Conservation (phyloP, 2,797 vertebrate genomes). For the Falco cherrug region DNA sequence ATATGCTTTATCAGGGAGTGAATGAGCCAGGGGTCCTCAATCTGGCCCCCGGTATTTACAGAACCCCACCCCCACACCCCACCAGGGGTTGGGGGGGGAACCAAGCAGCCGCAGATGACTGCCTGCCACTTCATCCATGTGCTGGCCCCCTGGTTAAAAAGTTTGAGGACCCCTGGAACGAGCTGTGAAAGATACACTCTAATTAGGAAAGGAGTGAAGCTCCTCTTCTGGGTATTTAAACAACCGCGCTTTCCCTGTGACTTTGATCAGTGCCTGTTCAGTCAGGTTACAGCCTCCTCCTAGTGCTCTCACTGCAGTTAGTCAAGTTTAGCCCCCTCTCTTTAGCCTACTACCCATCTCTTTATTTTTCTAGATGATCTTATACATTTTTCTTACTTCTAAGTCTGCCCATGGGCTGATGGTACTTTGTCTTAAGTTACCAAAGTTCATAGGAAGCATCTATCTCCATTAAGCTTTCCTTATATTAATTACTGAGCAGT, state of each 20-base stretch:
- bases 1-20: not conserved
- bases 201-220: not conserved
- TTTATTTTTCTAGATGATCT: not conserved
- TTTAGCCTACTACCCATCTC: not conserved
- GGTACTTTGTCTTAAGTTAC: not conserved
- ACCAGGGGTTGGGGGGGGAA: too few species aligned
- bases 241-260: not conserved
- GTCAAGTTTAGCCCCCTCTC: not conserved
- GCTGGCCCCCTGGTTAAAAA: too few species aligned
- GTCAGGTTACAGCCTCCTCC: not conserved
- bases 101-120: too few species aligned
- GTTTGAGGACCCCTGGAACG: not conserved
- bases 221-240: not conserved
- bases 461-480: not conserved
- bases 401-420: not conserved
- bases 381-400: not conserved
- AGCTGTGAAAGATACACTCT: not conserved
- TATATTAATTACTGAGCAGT: not conserved
- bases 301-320: not conserved
- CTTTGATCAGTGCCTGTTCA: slow-evolving; percentile 17
- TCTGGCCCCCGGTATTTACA: too few species aligned
- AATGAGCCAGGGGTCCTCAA: too few species aligned
- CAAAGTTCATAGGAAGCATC: not conserved
- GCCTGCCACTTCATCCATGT: too few species aligned
- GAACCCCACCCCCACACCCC: too few species aligned